Conservation (phyloP, 1,140 invertebrate species). For the Drosophila lini region DNA sequence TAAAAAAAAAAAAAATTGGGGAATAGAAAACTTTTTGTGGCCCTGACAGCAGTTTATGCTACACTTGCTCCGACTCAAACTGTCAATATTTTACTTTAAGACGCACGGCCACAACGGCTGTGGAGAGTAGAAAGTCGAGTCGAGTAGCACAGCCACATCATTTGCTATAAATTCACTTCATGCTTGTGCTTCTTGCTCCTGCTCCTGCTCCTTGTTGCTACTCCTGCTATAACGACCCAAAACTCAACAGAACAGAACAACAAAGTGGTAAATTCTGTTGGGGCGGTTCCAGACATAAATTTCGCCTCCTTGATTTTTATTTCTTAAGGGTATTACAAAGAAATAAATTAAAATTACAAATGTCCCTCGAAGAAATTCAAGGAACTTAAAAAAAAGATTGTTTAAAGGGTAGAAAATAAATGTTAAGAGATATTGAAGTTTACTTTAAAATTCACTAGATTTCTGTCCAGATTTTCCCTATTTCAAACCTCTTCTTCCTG, state of each 20-base stretch:
- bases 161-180: constrained; percentile 75
- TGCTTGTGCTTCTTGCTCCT: constrained; percentile 10
- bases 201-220: not conserved
- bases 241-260: constrained; percentile 43
- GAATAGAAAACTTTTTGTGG: constrained; percentile 65
- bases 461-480: not conserved
- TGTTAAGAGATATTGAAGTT: not conserved
- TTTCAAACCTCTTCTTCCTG: not conserved
- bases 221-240: constrained; percentile 33
- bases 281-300: constrained; percentile 38
- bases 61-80: constrained; percentile 73
- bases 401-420: not conserved
- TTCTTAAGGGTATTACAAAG: not conserved
- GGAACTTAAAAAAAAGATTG: not conserved
- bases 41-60: constrained; percentile 72
- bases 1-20: not conserved
- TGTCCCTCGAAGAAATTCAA: not conserved
- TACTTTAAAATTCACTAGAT: not conserved
- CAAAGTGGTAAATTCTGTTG: constrained; percentile 31
- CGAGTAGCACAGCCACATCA: constrained; percentile 57
- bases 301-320: constrained; percentile 20
- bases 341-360: constrained; percentile 8
- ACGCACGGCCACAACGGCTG: constrained; percentile 44
- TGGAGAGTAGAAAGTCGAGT: constrained; percentile 15
- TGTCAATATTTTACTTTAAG: constrained; percentile 80